Base-by-base conservation (phyloP, 1,140 invertebrate species). In the Heliothis virescens region DNA sequence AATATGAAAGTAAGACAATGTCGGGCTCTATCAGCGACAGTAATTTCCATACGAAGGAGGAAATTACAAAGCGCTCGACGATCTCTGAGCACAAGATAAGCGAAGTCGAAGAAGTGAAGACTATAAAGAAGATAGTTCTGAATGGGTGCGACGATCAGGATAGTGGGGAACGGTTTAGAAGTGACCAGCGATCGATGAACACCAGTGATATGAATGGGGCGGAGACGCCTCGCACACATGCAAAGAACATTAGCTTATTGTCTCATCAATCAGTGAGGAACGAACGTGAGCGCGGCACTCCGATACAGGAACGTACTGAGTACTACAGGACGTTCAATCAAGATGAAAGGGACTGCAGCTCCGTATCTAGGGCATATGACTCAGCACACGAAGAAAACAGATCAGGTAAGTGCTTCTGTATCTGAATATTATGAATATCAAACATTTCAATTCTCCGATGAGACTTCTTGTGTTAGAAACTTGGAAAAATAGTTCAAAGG, bases 51-150 rank as follows among this genome's bases (percentile, higher is more conserved):
- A 85, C 83, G 15, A 89, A 86, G 15, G 90, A 92, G 76, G 86
- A 91, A 84, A 86, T 92, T 63, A 90, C 80, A 53, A 90, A 92
- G 77, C 85, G 87, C 67, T 90, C 90, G 26, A 90, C 87, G 12
- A 87, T 95, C 73, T 94, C 92, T 13, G 94, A 95, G 83, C 89
- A 93, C 53, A 93, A 93, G 82, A 90, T 95, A 57, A 93, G 83
- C 76, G 92, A 95, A 89, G 89, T 89, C 26, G 92, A 95, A 87
- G 94, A 95, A 90, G 89, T 95, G 21, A 95, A 91, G 69, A 95
- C 94, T 10, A 92, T 95, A 69, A 93, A 95, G 79, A 95, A 94
- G 85, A 90, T 95, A 60, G 82, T 92, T 12, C 74, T 95, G 9
- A 95, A 95, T 80, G 93, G 91, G 11, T 92, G 80, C 65, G 85